These are phyloP conservation scores for Myiozetetes cayanensis DNA, from an alignment of 2,113 vertebrate genomes.

Conservation along the genomic window DNA sequence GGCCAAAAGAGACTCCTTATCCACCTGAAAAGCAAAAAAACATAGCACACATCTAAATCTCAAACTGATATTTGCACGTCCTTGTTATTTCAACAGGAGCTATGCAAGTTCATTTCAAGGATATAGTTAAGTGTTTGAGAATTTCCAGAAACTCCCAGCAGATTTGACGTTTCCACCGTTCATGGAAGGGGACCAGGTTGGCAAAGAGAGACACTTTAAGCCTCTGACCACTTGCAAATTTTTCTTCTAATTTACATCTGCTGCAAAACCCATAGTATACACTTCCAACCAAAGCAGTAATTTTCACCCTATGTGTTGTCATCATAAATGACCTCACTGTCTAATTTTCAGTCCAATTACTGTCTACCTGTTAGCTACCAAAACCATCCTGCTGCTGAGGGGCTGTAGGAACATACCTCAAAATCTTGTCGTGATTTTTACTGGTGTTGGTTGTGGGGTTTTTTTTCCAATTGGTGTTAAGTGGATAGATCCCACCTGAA, in stretches of 20 bases:
- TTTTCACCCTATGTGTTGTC: conserved; percentile 9
- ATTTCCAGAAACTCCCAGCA: background rate
- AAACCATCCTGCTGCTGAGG: background rate
- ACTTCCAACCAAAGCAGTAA: background rate
- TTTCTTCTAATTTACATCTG: background rate
- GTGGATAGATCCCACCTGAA: background rate
- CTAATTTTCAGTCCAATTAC: conserved; percentile 46
- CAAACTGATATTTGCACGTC: conserved; percentile 41
- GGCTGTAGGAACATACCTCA: background rate
- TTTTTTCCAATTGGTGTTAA: background rate
- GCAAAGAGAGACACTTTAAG: background rate
- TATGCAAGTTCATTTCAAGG: conserved; percentile 32
- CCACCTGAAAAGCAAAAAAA: conserved; percentile 46
- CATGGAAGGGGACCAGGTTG: background rate
- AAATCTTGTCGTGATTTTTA: background rate
- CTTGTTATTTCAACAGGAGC: conserved; percentile 55
- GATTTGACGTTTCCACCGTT: background rate
- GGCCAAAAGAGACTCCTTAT: conserved; percentile 61
- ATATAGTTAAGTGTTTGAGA: background rate
- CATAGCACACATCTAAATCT: conserved; percentile 23
- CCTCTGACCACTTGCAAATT: background rate
- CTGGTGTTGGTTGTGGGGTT: too few species aligned
- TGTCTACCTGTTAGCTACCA: background rate
- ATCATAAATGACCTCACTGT: background rate
- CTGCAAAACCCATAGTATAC: background rate